phyloP scores from a whole-genome alignment of 2,888 invertebrate species.

The Eilema depressum region DNA sequence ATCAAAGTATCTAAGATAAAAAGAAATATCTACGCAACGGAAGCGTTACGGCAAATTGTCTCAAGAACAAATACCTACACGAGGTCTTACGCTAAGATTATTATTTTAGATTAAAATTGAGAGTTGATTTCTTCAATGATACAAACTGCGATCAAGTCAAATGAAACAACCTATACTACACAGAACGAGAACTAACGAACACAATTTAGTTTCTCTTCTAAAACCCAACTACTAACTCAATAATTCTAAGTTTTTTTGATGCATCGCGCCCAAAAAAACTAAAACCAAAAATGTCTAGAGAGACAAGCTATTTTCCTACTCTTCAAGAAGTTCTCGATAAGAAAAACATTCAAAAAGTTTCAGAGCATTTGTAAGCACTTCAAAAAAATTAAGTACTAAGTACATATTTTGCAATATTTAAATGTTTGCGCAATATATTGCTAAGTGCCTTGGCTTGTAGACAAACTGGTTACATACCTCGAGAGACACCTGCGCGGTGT shows the following conservation, averaged over 20 bases:
- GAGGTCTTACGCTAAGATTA: not conserved
- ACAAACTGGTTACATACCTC: conserved; percentile 87
- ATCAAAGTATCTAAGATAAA: too few relatives aligned
- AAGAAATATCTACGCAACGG: too few relatives aligned
- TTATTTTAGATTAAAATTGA: not conserved
- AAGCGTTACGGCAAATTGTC: too few relatives aligned
- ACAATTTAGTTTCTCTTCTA: too few relatives aligned
- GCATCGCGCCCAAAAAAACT: too few relatives aligned
- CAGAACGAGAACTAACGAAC: too few relatives aligned
- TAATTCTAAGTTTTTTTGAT: too few relatives aligned
- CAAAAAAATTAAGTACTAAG: not conserved
- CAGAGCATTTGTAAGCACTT: not conserved
- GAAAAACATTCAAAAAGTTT: not conserved
- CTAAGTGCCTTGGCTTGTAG: not conserved
- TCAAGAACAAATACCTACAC: conserved; percentile 20
- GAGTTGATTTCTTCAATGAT: not conserved
- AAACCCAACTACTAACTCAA: too few relatives aligned
- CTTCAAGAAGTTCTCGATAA: too few relatives aligned
- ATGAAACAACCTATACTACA: too few relatives aligned
- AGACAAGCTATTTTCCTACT: too few relatives aligned
- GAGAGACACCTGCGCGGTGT: conserved; percentile 97
- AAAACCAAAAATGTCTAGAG: too few relatives aligned
- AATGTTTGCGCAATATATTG: not conserved
- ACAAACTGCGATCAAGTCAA: not conserved
- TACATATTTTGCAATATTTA: not conserved